Conservation (phyloP, 2,888 invertebrate species). For the Heteromurus nitidus region DNA sequence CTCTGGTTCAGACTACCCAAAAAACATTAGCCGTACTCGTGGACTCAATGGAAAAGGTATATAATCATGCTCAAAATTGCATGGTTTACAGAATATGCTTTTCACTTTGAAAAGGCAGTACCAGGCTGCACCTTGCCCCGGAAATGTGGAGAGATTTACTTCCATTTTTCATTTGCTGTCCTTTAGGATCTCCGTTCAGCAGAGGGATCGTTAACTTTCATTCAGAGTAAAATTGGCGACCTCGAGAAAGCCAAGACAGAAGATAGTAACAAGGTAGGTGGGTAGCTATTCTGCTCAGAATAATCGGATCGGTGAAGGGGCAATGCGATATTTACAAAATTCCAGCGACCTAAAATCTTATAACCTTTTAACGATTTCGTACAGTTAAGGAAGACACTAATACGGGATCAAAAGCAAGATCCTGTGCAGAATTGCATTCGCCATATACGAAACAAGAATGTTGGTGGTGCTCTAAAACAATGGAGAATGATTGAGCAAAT, state of each 20-base stretch:
- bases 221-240: constrained; percentile 49
- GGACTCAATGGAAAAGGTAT: constrained; percentile 62
- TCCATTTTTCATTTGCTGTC: no score
- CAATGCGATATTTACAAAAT: no score
- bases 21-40: constrained; percentile 52
- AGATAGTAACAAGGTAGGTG: constrained; percentile 65
- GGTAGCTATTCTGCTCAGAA: no score
- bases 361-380: no score
- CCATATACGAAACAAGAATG: constrained; percentile 58
- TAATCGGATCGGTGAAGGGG: no score
- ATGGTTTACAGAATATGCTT: no score
- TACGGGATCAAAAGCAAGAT: constrained; percentile 65
- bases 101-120: no score
- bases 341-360: no score
- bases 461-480: constrained; percentile 65
- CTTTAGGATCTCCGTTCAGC: constrained; percentile 55
- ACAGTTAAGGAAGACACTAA: constrained; percentile 58
- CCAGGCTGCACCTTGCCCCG: no score
- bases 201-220: constrained; percentile 30
- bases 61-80: no score
- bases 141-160: no score
- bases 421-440: constrained; percentile 54
- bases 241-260: constrained; percentile 63
- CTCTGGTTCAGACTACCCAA: constrained; percentile 50
- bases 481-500: constrained; percentile 65